phyloP scores from a whole-genome alignment of 2,113 vertebrate genomes.

The Oryctolagus cuniculus region mOryCun1.1 NC_091453.1:35293501-35294000 shows the following conservation, averaged over 20 bases:
- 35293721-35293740: neutral
- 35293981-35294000: neutral
- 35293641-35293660: constrained; percentile 7
- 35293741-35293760: neutral
- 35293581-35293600: neutral
- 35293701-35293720: neutral
- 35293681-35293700: neutral
- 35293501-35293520: neutral
- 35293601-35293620: neutral
- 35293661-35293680: constrained; percentile 1
- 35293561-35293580: constrained; percentile 2
- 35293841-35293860: constrained; percentile 27
- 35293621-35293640: neutral
- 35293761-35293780: constrained; percentile 19
- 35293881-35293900: constrained; percentile 47
- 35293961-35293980: constrained; percentile 25
- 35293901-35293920: constrained; percentile 12
- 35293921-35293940: neutral
- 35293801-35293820: constrained; percentile 48
- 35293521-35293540: no score
- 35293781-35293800: neutral
- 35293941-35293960: constrained; percentile 29
- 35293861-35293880: neutral
- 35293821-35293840: neutral
- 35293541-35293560: neutral